Evolutionary conservation across 1,140 invertebrate genomes (phyloP), one percentile per base, ranked within the genome.

Genomic region (Drosophila gunungcola): DNA sequence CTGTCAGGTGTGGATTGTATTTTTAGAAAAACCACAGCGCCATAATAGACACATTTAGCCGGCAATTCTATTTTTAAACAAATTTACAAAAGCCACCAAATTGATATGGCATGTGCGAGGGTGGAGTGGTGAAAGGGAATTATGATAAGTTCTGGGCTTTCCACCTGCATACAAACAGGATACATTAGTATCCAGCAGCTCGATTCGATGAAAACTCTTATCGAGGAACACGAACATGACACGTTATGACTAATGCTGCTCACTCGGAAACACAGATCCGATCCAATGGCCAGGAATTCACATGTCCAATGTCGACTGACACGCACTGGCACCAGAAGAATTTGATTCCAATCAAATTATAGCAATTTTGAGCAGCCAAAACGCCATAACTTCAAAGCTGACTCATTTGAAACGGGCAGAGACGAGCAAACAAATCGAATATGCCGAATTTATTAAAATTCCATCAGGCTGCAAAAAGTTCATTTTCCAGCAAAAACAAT

Each of bases 51-150:
- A 74, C 58, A 82, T 82, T 77, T 78, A 88, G 77, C 57, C 81
- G 84, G 64, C 76, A 72, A 72, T 74, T 89, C 84, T 88, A 88
- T 88, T 88, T 83, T 83, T 88, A 80, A 56, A 80, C 41, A 48
- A 54, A 63, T 83, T 76, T 64, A 70, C 46, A 77, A 88, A 73
- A 53, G 55, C 53, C 53, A 42, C 51, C 52, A 11, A 64, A 62
- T 21, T 27, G 63, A 69, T 68, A 54, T 9, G 45, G 12, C 27
- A 3, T 36, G 45, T 2, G 7, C 0, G 32, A 32, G 27, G 3
- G 16, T 11, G 36, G n/a, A 41, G 25, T 25, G 55, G 29, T 64
- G 42, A 34, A 63, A 34, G 34, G 36, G 36, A 49, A 65, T 41
- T 16, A 25, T 9, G 6, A 16, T 48, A 16, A 39, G 34, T 70